A percentile compares a stretch with the other conserved stretches of the same genome.
These are phyloP conservation scores for Notarius quadriscutis DNA, from an alignment of 2,113 vertebrate species.

Conservation along the genomic window DNA sequence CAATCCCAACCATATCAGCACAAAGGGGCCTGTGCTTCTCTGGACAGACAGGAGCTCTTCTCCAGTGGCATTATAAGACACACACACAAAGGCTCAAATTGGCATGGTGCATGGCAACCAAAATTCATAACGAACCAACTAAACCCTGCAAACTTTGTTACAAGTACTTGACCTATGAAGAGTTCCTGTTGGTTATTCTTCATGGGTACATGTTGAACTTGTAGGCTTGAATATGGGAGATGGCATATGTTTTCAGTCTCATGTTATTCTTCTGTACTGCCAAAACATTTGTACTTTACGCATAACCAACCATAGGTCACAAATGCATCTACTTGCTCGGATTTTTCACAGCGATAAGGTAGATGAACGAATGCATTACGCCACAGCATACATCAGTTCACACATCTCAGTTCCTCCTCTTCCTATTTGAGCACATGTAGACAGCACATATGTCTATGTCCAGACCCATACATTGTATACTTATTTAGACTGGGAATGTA, in stretches of 20 bases:
- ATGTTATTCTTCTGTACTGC: slow-evolving; percentile 27
- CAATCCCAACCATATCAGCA: slow-evolving; percentile 39
- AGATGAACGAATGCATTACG: slow-evolving; percentile 34
- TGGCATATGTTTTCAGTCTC: slow-evolving; percentile 27
- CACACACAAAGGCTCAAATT: background rate
- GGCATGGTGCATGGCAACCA: slow-evolving; percentile 24
- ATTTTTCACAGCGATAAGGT: background rate
- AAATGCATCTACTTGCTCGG: slow-evolving; percentile 10
- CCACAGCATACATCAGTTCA: background rate
- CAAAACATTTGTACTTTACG: slow-evolving; percentile 25
- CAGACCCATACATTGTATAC: background rate
- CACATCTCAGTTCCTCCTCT: slow-evolving; percentile 6
- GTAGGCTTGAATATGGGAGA: slow-evolving; percentile 4
- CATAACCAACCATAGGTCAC: slow-evolving; percentile 2
- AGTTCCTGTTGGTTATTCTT: slow-evolving; percentile 2
- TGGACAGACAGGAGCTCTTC: background rate
- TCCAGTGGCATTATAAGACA: slow-evolving; percentile 27
- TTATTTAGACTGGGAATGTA: slow-evolving; percentile 17
- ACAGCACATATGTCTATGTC: background rate
- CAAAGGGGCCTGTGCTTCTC: slow-evolving; percentile 7
- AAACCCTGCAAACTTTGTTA: slow-evolving; percentile 10
- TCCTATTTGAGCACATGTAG: slow-evolving; percentile 6
- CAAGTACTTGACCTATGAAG: slow-evolving; percentile 22
- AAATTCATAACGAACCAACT: background rate
- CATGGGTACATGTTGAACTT: slow-evolving; percentile 21